phyloP scores from a whole-genome alignment of 2,113 vertebrate species.

The Falco punctatus region DNA sequence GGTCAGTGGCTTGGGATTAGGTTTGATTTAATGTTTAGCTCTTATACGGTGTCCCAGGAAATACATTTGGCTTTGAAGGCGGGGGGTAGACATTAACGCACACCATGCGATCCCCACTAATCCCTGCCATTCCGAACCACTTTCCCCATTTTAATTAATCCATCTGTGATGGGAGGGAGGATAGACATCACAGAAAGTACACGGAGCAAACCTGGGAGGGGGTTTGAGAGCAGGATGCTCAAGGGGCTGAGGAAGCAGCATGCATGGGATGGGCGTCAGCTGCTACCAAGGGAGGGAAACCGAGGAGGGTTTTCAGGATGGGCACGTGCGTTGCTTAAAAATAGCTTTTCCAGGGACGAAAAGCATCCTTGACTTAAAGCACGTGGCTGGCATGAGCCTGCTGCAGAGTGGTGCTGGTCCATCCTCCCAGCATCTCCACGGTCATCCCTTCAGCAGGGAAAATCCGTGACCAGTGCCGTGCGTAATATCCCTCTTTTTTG shows the following conservation, averaged over 20 bases:
- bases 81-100: not conserved
- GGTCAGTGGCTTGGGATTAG: not conserved
- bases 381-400: accelerated
- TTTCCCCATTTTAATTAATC: not conserved
- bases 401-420: not conserved
- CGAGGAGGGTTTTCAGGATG: not conserved
- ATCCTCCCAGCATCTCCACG: not conserved
- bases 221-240: not conserved
- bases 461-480: not conserved
- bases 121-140: not conserved
- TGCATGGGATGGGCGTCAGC: not conserved
- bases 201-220: not conserved
- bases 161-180: not conserved
- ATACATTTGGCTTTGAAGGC: not conserved
- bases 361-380: not conserved
- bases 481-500: not conserved
- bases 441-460: not conserved
- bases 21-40: not conserved
- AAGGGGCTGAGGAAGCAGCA: not conserved
- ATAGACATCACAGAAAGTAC: not conserved
- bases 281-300: not conserved
- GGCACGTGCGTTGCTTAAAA: not conserved
- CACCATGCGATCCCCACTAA: not conserved
- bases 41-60: not conserved
- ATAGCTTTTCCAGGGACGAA: not conserved